These are phyloP conservation scores for Neolamprologus longior DNA, from an alignment of 2,113 vertebrate species.

Conservation along the genomic window DNA sequence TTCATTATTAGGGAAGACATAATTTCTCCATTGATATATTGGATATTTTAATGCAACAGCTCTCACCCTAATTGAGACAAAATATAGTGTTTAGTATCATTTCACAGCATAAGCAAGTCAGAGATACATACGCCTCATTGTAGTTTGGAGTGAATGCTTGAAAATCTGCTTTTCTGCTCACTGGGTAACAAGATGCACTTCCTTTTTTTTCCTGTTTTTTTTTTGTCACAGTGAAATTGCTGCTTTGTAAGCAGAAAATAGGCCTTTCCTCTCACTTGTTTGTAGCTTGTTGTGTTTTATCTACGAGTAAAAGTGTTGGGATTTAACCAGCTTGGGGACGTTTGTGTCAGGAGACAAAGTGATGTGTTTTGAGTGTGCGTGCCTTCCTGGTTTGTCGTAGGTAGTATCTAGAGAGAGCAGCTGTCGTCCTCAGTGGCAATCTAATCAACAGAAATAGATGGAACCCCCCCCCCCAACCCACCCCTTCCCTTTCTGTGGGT, in stretches of 20 bases:
- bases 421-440: constrained; percentile 45
- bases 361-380: not conserved
- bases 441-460: constrained; percentile 56
- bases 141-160: not conserved
- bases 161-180: not conserved
- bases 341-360: constrained; percentile 6
- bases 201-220: not conserved
- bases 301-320: not conserved
- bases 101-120: not conserved
- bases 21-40: not conserved
- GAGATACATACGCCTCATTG: not conserved
- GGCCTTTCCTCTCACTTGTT: not conserved
- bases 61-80: not conserved
- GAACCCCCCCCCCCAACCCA: not conserved
- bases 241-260: not conserved
- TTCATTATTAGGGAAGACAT: not conserved
- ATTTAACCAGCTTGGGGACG: not conserved
- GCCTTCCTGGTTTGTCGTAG: not conserved
- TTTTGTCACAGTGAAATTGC: not conserved
- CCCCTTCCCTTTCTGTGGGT: not conserved
- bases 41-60: not conserved
- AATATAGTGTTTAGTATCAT: not conserved
- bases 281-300: not conserved
- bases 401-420: constrained; percentile 45
- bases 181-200: not conserved